Conservation (phyloP, 2,113 vertebrate genomes). For the Cavia porcellus region DNA sequence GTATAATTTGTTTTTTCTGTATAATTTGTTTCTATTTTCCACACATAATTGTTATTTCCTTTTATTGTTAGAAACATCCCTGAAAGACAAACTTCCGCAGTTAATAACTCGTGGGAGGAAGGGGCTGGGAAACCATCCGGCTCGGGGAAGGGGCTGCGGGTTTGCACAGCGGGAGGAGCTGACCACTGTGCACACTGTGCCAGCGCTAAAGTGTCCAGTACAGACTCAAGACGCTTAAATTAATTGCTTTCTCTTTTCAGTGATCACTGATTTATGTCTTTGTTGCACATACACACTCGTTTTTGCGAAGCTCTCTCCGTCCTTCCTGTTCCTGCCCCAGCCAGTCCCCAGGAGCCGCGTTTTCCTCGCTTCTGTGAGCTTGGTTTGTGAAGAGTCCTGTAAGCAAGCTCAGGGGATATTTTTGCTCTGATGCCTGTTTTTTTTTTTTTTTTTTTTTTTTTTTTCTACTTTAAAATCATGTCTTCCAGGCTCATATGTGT, state of each 20-base stretch:
- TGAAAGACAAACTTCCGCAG: not conserved
- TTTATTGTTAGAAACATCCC: not conserved
- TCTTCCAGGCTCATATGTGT: not conserved
- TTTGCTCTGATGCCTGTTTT: not conserved
- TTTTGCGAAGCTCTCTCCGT: not conserved
- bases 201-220: not conserved
- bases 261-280: not conserved
- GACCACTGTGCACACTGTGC: not conserved
- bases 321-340: not conserved
- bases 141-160: not conserved
- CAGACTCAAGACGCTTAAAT: conserved; percentile 4
- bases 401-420: not conserved
- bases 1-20: not conserved
- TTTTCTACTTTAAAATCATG: not conserved
- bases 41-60: not conserved
- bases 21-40: not conserved
- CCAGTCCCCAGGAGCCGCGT: not conserved
- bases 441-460: not conserved
- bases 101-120: not conserved
- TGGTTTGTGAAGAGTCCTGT: not conserved
- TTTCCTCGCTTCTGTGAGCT: not conserved
- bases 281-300: not conserved
- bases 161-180: not conserved
- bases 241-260: not conserved
- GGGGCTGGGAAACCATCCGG: not conserved